Evolutionary conservation across 2,888 invertebrate species (phyloP), one percentile per base, ranked within the genome.

Genomic region (Pammene fasciana): DNA sequence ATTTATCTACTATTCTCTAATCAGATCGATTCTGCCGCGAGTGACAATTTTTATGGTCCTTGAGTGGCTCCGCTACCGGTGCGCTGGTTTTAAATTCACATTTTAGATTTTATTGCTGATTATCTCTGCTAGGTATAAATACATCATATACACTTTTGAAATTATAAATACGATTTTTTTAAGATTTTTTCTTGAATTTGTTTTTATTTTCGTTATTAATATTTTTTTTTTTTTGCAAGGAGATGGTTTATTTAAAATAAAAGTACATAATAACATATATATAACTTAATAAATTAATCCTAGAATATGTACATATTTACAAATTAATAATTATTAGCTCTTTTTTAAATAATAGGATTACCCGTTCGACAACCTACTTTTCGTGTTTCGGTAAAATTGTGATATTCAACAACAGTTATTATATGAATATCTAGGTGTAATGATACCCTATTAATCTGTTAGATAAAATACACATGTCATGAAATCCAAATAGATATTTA

Each of bases 401-500:
- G 26, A 26, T 26, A 26, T 26, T 26, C 2, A 26, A 26, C 2
- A 26, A 26, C 26, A 1, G 26, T 45, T 45, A 45, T 13, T 14
- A 18, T 18, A 11, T 43, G 11, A 43, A 43, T 43, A 6, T 41
- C 2, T n/a, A 7, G 7, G 9, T 38, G 6, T 38, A 38, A 38
- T 38, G 6, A 9, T 9, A 38, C 34, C 18, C 54, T 61, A 50
- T 54, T 59, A 55, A 71, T 67, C 54, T 61, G 60, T 65, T 62
- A 71, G 57, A 73, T 62, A 60, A 64, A 62, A 65, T 36, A 66
- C 59, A 72, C 52, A 65, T 48, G 59, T 70, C 67, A 72, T 74
- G 74, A 74, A 75, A 73, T 75, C 70, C 68, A 62, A 75, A 79
- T 75, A 73, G 73, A 41, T 64, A 60, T 65, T 65, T 70, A 71